phyloP scores from a whole-genome alignment of 2,113 vertebrate genomes.

The Myotis yumanensis region DNA sequence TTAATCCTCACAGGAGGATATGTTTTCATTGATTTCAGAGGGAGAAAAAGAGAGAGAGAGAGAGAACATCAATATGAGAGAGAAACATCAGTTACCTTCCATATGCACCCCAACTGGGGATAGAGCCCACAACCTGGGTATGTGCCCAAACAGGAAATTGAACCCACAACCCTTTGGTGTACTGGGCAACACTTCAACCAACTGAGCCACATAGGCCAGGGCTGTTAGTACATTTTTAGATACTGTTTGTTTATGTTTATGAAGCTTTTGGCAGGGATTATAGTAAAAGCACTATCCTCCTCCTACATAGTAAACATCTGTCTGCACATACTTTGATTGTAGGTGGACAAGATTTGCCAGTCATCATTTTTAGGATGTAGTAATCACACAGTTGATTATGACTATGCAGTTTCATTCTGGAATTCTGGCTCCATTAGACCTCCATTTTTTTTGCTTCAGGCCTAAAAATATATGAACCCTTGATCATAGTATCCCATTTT shows the following conservation, averaged over 20 bases:
- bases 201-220: neutral
- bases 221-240: neutral
- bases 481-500: slow-evolving; percentile 46
- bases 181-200: neutral
- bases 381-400: slow-evolving; percentile 42
- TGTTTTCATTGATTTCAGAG: neutral
- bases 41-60: neutral
- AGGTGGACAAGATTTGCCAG: slow-evolving; percentile 46
- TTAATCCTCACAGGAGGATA: neutral
- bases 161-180: neutral
- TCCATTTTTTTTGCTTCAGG: neutral
- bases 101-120: neutral
- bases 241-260: neutral
- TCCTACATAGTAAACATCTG: slow-evolving; percentile 40
- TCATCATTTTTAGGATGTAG: slow-evolving; percentile 54
- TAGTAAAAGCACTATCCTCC: neutral
- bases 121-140: neutral
- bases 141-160: neutral
- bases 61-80: neutral
- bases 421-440: slow-evolving; percentile 29
- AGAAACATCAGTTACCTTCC: neutral
- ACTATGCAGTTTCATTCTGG: slow-evolving; percentile 37
- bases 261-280: slow-evolving; percentile 33
- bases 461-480: slow-evolving; percentile 27
- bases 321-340: slow-evolving; percentile 37